Percentiles rank a stretch among this genome's conserved stretches.
phyloP scores from a whole-genome alignment of 2,888 invertebrate genomes.

The Cephus pulcher region DNA sequence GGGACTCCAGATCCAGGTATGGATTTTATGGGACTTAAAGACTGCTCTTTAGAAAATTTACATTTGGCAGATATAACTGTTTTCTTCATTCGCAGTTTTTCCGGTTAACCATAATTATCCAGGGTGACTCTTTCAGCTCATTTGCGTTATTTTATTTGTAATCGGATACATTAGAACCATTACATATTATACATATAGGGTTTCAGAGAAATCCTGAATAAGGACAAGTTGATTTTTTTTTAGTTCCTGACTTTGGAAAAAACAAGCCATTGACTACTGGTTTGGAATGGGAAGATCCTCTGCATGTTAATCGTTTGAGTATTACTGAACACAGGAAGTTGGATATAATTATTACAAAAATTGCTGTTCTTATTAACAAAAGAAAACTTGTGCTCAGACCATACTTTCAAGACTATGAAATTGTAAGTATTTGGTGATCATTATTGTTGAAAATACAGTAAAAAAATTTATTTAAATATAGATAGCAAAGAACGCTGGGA shows the following conservation, averaged over 20 bases:
- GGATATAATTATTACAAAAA: conserved; percentile 79
- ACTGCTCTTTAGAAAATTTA: too few species aligned
- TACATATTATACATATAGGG: too few species aligned
- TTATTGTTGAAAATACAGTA: too few species aligned
- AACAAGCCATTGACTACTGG: conserved; percentile 69
- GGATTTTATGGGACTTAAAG: too few species aligned
- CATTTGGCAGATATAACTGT: too few species aligned
- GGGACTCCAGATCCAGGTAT: too few species aligned
- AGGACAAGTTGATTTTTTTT: conserved; percentile 28
- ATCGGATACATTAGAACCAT: too few species aligned
- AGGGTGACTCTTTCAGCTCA: too few species aligned
- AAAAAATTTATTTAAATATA: conserved; percentile 46
- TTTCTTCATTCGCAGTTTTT: too few species aligned
- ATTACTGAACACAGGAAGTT: conserved; percentile 76
- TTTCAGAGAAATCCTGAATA: too few species aligned
- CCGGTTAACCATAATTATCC: too few species aligned
- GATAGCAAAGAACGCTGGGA: conserved; percentile 81
- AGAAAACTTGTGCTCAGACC: conserved; percentile 76
- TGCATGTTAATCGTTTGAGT: conserved; percentile 75
- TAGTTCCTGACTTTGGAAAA: conserved; percentile 68
- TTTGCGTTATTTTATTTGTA: too few species aligned
- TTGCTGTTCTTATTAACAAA: conserved; percentile 72
- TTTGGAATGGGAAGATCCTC: conserved; percentile 77
- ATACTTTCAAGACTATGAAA: conserved; percentile 80
- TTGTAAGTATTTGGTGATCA: conserved; percentile 64